Base-by-base conservation (phyloP, 2,113 vertebrate species). In the Thunnus maccoyii region DNA sequence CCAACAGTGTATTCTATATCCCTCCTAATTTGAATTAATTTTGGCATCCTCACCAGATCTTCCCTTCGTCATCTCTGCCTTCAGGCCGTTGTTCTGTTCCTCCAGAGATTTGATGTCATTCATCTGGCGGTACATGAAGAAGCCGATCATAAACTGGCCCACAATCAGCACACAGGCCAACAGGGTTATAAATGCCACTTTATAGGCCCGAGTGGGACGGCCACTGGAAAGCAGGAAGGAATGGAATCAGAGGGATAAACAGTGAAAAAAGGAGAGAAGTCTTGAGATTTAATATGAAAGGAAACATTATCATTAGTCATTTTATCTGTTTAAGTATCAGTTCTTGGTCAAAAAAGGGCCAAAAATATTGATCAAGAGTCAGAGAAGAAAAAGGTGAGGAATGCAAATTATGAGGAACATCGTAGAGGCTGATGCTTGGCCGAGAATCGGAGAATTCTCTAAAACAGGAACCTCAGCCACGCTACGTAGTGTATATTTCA, bases 121-220 rank as follows among this genome's bases (percentile, higher is more conserved):
- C 30, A 52, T 88, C 89, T 95, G 94, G 77, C 54, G 84, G 62
- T 93, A n/a, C 52, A 95, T 70, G 48, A 94, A 90, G 86, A 93
- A 95, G 48, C 65, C 86, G 0, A 88, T 89, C 60, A 92, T 62
- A 0, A 47, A 91, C 87, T 95, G 94, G 22, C 94, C 89, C 8
- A 84, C 86, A 17, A 95, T 89, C 80, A 95, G 91, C 25, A 93
- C 73, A 20, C 90, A 91, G 58, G 89, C 94, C 84, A 95, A 15
- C 72, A 95, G 65, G 27, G 93, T 93, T 5, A 95, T 0, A 16
- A 91, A 94, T 5, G 92, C 82, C 54, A 95, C 87, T 64, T 91
- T 95, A 5, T 88, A 89, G 56, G 90, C 90, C 12, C 67, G 85
- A 5, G 68, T 27, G 14, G 87, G 51, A 5, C 79, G 61, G 1